Conservation (phyloP, 2,797 vertebrate species). For the Cirrhinus mrigala region DNA sequence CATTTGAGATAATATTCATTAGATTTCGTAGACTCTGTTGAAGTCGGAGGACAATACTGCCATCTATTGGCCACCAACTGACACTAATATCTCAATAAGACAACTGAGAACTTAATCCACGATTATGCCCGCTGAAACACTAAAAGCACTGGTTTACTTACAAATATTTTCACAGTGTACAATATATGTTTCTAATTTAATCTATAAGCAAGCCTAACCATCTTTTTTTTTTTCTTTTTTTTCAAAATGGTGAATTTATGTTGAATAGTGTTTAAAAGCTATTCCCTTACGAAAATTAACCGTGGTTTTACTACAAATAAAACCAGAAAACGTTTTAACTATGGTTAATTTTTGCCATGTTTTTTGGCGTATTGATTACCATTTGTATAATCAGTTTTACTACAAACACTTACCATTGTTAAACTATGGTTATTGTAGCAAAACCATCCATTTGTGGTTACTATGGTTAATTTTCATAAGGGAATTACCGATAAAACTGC, state of each 20-base stretch:
- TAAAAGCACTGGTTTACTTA: background rate
- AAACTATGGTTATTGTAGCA: too few species aligned
- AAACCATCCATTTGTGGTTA: too few species aligned
- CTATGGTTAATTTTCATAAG: too few species aligned
- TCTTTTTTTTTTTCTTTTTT: too few species aligned
- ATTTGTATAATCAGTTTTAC: too few species aligned
- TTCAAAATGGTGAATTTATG: background rate
- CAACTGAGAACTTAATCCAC: background rate
- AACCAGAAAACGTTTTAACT: too few species aligned
- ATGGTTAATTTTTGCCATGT: too few species aligned
- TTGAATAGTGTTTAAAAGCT: background rate
- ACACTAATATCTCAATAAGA: background rate
- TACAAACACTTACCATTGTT: too few species aligned
- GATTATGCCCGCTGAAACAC: background rate
- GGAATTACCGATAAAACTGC: background rate
- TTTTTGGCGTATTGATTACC: too few species aligned
- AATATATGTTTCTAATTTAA: background rate
- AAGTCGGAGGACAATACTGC: slow-evolving; percentile 42
- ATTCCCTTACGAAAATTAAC: too few species aligned
- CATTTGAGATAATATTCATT: background rate
- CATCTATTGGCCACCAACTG: slow-evolving; percentile 38
- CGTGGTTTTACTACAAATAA: too few species aligned
- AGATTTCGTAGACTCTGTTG: background rate
- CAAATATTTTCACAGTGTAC: background rate
- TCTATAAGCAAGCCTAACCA: background rate